Conservation (phyloP, 2,888 invertebrate genomes). For the Netelia fuscicornis region DNA sequence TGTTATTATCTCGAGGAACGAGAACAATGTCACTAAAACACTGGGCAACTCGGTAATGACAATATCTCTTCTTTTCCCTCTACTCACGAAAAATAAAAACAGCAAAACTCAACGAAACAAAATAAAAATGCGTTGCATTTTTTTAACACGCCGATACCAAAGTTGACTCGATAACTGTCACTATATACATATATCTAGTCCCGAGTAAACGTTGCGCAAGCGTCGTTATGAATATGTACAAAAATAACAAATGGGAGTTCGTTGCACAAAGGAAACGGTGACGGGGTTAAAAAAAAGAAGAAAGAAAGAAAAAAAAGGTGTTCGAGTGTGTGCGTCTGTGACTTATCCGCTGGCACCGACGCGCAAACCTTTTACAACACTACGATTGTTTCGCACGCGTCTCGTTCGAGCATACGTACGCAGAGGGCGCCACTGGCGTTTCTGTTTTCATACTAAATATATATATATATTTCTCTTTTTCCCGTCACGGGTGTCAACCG, state of each 20-base stretch:
- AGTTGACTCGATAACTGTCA: not conserved
- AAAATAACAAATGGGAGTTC: conserved; percentile 79
- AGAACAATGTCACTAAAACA: not conserved
- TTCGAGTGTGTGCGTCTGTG: conserved; percentile 65
- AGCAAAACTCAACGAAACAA: not conserved
- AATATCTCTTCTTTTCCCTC: not conserved
- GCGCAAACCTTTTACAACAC: not conserved
- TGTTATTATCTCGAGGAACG: not conserved
- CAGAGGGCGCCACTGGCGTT: conserved; percentile 1
- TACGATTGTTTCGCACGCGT: conserved; percentile 54
- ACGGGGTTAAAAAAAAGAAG: conserved; percentile 59
- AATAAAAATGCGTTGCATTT: not conserved
- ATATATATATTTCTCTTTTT: conserved; percentile 7
- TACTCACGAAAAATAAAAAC: not conserved
- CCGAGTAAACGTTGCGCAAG: conserved; percentile 41
- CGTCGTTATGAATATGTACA: conserved; percentile 81
- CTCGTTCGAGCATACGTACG: not conserved
- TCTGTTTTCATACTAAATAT: not conserved
- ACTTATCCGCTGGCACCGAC: conserved; percentile 21
- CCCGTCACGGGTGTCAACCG: conserved; percentile 71
- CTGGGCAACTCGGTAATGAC: conserved; percentile 12
- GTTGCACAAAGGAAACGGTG: conserved; percentile 76
- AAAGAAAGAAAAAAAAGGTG: conserved; percentile 38
- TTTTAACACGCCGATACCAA: conserved; percentile 9
- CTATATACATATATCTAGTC: not conserved